Percentiles rank a stretch among this genome's conserved stretches.
phyloP scores from a whole-genome alignment of 2,888 invertebrate species.

The Azorinus chamasolen region DNA sequence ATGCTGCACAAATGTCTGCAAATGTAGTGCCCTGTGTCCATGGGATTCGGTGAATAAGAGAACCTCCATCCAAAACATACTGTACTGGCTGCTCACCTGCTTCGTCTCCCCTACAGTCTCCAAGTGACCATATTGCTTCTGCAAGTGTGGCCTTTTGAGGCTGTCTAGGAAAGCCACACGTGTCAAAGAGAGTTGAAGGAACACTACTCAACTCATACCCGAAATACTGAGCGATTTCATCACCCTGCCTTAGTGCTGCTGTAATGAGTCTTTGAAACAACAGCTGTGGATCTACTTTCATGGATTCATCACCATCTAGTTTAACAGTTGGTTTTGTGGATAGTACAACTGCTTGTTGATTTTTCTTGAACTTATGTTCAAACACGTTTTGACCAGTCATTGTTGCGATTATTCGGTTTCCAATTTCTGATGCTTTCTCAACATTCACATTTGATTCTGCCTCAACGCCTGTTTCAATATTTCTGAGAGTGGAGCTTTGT shows the following conservation, averaged over 20 bases:
- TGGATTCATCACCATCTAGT: conserved; percentile 12
- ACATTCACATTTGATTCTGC: conserved; percentile 53
- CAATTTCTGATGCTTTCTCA: conserved; percentile 49
- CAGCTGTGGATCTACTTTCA: conserved; percentile 23
- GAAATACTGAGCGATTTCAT: conserved; percentile 2
- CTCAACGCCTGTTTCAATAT: conserved; percentile 53
- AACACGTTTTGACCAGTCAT: background rate
- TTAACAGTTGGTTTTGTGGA: background rate
- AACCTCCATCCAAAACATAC: conserved; percentile 58
- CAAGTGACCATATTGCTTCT: conserved; percentile 38
- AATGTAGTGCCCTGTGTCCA: conserved; percentile 44
- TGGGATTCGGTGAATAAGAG: conserved; percentile 47
- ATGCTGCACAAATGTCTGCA: conserved; percentile 22
- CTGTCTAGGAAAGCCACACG: conserved; percentile 16
- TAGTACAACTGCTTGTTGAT: background rate
- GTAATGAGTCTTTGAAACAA: conserved; percentile 25
- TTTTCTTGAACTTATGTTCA: conserved; percentile 3
- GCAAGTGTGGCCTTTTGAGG: conserved; percentile 45
- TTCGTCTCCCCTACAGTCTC: conserved; percentile 14
- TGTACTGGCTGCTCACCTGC: background rate
- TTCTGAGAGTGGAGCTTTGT: conserved; percentile 28
- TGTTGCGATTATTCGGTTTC: conserved; percentile 33
- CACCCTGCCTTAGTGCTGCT: conserved; percentile 1
- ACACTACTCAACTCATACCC: conserved; percentile 29
- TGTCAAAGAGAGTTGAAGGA: conserved; percentile 51